phyloP scores from a whole-genome alignment of 2,797 vertebrate species.

The Chrysocyon brachyurus region DNA sequence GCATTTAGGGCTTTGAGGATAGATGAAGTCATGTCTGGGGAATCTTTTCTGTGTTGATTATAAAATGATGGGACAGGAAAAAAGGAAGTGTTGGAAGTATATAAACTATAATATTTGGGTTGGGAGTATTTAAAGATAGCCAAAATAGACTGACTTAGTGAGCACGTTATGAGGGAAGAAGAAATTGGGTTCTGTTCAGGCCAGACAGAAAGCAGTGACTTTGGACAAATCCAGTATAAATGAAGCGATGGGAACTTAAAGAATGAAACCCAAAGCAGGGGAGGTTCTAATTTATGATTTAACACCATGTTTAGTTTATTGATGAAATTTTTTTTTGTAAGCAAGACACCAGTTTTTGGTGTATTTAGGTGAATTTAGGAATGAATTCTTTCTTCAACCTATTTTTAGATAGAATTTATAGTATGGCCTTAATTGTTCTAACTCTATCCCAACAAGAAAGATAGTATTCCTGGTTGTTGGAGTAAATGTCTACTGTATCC shows the following conservation, averaged over 20 bases:
- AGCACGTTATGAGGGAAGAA: background rate
- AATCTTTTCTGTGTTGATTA: background rate
- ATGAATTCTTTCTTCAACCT: background rate
- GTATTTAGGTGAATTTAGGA: background rate
- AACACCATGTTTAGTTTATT: background rate
- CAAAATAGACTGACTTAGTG: background rate
- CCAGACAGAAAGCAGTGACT: background rate
- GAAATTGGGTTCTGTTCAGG: background rate
- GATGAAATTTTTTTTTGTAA: background rate
- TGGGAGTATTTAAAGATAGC: background rate
- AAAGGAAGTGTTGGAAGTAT: background rate
- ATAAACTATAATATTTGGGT: background rate
- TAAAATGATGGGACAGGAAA: background rate
- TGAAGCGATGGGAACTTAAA: background rate
- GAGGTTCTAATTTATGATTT: background rate
- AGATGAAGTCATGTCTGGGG: background rate
- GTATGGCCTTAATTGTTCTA: background rate
- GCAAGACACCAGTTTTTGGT: background rate
- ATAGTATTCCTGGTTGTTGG: background rate
- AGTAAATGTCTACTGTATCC: background rate
- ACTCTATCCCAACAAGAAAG: background rate
- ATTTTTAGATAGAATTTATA: conserved; percentile 30
- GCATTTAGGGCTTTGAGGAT: background rate
- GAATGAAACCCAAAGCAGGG: background rate
- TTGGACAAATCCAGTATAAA: background rate